A percentile compares a stretch with the other conserved stretches of the same genome.
phyloP scores from a whole-genome alignment of 2,888 invertebrate genomes.

The Drosophila neotestacea region DNA sequence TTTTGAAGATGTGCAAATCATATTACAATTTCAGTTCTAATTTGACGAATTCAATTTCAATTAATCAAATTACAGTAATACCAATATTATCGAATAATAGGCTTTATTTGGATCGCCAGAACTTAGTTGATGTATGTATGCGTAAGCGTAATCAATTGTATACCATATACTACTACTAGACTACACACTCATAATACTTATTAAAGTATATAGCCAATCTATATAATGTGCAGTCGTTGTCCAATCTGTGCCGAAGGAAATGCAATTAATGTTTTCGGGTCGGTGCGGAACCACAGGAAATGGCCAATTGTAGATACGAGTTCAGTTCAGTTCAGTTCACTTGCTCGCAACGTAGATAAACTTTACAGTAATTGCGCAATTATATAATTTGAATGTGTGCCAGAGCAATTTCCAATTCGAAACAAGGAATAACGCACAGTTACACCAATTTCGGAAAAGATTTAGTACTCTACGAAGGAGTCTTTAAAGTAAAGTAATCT shows the following conservation, averaged over 20 bases:
- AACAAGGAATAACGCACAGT: conserved; percentile 9
- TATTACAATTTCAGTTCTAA: conserved; percentile 1
- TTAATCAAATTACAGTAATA: not conserved
- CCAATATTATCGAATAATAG: not conserved
- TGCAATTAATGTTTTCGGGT: conserved; percentile 48
- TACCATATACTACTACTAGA: too few species aligned
- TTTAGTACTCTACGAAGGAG: not conserved
- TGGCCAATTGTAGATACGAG: conserved; percentile 34
- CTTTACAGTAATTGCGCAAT: conserved; percentile 62
- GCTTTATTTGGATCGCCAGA: not conserved
- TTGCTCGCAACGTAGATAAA: conserved; percentile 34
- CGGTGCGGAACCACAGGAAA: conserved; percentile 26
- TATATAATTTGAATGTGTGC: conserved; percentile 55
- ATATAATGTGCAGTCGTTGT: conserved; percentile 20
- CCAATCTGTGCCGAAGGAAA: conserved; percentile 32
- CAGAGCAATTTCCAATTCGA: conserved; percentile 14
- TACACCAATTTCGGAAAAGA: not conserved
- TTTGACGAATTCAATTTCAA: not conserved
- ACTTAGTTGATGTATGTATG: not conserved
- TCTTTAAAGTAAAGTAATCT: not conserved
- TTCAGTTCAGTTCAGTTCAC: conserved; percentile 19
- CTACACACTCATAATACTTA: too few species aligned
- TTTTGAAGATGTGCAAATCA: not conserved
- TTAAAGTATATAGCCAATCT: not conserved
- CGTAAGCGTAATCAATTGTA: not conserved